Evolutionary conservation across 2,888 invertebrate genomes (phyloP).

Genomic region (Bhutanitis thaidina): DNA sequence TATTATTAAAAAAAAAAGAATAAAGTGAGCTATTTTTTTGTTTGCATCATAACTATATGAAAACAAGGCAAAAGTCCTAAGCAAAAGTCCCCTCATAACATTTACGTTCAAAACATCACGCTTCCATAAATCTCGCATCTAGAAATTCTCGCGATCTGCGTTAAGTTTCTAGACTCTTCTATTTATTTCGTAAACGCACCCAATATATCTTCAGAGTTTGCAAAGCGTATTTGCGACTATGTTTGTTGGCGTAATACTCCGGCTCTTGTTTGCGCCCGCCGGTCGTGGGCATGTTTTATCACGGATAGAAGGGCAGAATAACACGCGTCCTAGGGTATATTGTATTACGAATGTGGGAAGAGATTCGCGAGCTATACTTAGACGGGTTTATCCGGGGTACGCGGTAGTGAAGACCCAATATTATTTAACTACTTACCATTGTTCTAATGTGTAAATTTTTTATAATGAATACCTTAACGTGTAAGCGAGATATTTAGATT

Average conservation of each 20-base stretch:
- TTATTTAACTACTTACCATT: no score
- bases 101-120: no score
- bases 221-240: slow-evolving; percentile 4
- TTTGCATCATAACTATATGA: no score
- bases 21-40: no score
- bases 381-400: neutral
- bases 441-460: no score
- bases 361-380: neutral
- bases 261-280: slow-evolving; percentile 4
- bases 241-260: slow-evolving; percentile 8
- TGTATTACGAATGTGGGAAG: slow-evolving; percentile 6
- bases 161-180: neutral
- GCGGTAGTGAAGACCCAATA: no score
- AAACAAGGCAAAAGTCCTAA: no score
- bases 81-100: no score
- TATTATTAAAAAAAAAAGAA: no score
- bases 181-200: slow-evolving; percentile 1
- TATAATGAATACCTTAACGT: no score
- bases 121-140: no score
- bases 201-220: slow-evolving; percentile 5
- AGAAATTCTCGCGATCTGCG: neutral
- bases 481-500: no score
- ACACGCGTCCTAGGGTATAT: slow-evolving; percentile 9
- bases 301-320: slow-evolving; percentile 3
- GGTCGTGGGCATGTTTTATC: slow-evolving; percentile 8